A percentile compares a stretch with the other conserved stretches of the same genome.
phyloP scores from a whole-genome alignment of 2,888 invertebrate genomes.

The Hirudinaria manillensis region DNA sequence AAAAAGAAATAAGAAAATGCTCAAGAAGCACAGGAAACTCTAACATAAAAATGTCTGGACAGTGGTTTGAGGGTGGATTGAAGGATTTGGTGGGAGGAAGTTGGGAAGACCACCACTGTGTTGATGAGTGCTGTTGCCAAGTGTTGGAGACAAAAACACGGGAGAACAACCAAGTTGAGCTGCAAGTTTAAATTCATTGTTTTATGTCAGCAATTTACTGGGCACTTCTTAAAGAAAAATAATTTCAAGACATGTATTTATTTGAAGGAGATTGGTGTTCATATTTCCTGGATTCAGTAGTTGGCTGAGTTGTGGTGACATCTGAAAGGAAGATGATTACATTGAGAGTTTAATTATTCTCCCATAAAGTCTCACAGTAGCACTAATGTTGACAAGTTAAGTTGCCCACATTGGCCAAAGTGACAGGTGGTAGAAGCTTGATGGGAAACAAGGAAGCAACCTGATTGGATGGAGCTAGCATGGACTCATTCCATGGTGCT shows the following conservation, averaged over 20 bases:
- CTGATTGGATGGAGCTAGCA: neutral
- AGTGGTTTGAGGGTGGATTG: neutral
- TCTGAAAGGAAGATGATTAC: neutral
- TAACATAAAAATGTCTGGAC: neutral
- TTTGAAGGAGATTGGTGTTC: constrained; percentile 10
- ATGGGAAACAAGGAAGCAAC: constrained; percentile 15
- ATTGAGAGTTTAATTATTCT: neutral
- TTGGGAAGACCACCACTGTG: neutral
- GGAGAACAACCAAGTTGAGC: constrained; percentile 10
- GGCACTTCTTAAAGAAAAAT: too few species aligned
- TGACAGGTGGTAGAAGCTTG: constrained; percentile 5
- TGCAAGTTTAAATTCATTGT: neutral
- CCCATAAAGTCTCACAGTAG: too few species aligned
- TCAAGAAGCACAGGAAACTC: neutral
- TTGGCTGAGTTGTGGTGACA: neutral
- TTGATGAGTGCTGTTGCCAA: neutral
- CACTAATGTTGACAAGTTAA: too few species aligned
- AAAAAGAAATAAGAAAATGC: neutral
- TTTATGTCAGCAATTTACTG: neutral
- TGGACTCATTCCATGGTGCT: neutral
- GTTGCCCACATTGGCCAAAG: neutral
- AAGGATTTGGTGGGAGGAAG: neutral
- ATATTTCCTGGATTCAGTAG: neutral
- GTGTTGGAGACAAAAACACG: neutral
- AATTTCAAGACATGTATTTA: neutral